Base-by-base conservation (phyloP, 2,113 vertebrate genomes). In the Gobiocypris rarus region DNA sequence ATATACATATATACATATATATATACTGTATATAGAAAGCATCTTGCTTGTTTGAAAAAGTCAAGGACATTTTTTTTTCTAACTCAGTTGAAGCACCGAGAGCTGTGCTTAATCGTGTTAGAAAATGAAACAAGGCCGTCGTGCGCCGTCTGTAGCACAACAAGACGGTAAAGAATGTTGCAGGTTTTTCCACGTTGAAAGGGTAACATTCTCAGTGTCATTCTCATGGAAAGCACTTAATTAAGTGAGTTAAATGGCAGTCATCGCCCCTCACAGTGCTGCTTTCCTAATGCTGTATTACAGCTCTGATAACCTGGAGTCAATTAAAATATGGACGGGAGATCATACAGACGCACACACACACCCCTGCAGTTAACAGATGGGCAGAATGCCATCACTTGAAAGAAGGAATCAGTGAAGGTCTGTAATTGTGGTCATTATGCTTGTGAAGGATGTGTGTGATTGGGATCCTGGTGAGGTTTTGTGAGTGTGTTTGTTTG, bases 351-450 rank as follows among this genome's bases (percentile, higher is more conserved):
- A 82, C 59, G 87, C 31, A 28, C 77, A 63, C 52, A 75, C 65
- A 83, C 10, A 67, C 80, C 77, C 75, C 81, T 84, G 87, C 88
- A 89, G 89, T 88, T 86, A 91, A 77, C 86, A 90, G 90, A 92
- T 91, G 90, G 92, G 87, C 79, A 69, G 89, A 80, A 86, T 61
- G 88, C 88, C 59, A 86, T 38, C 78, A 88, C 31, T 87, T 83
- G 34, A 86, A 82, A 85, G 67, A 58, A 83, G 86, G 91, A 88
- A 54, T 90, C 86, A 87, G 91, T 90, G 91, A 88, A 74, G 41
- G 65, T 88, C 86, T 86, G 88, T 91, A 92, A 93, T 91, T 75
- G 82, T 86, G 85, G 78, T 89, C 88, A 85, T 89, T 88, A 89
- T 84, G 74, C 81, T 61, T 69, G 70, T 83, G 84, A 81, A 88